These are phyloP conservation scores for Erinaceus europaeus DNA, from an alignment of 2,113 vertebrate genomes.

Conservation along the genomic window DNA sequence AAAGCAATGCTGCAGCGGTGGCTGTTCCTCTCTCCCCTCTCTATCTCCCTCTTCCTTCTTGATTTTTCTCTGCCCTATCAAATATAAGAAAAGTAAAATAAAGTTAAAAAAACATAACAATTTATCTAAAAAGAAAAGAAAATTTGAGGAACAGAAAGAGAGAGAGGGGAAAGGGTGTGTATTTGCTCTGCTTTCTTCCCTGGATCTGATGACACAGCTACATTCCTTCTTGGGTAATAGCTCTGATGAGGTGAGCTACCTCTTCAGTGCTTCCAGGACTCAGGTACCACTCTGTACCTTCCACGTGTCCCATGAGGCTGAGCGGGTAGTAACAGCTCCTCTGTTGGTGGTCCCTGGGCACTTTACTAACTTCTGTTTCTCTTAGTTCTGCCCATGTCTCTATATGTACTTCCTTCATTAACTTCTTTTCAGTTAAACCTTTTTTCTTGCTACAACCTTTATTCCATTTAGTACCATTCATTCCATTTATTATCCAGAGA, in stretches of 20 bases:
- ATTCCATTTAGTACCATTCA: neutral
- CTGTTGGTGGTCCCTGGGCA: neutral
- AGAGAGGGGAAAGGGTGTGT: neutral
- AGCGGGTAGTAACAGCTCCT: neutral
- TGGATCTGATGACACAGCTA: too few relatives aligned
- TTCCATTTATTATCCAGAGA: neutral
- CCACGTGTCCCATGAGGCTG: neutral
- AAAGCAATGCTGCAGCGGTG: too few relatives aligned
- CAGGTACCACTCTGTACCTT: neutral
- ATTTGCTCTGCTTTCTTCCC: neutral
- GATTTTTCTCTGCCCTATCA: too few relatives aligned
- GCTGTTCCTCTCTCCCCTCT: too few relatives aligned
- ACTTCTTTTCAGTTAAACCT: neutral
- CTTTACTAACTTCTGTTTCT: neutral
- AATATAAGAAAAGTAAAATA: too few relatives aligned
- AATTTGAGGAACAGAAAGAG: too few relatives aligned
- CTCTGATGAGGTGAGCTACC: neutral
- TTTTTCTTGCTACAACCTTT: neutral
- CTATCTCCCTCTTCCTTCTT: too few relatives aligned
- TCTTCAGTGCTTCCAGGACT: neutral
- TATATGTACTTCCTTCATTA: neutral
- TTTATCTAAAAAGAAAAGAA: too few relatives aligned
- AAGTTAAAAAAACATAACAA: too few relatives aligned
- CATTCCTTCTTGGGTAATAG: neutral
- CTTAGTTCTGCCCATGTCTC: neutral